Base-by-base conservation (phyloP, 2,797 vertebrate genomes). In the Alectoris magna region DNA sequence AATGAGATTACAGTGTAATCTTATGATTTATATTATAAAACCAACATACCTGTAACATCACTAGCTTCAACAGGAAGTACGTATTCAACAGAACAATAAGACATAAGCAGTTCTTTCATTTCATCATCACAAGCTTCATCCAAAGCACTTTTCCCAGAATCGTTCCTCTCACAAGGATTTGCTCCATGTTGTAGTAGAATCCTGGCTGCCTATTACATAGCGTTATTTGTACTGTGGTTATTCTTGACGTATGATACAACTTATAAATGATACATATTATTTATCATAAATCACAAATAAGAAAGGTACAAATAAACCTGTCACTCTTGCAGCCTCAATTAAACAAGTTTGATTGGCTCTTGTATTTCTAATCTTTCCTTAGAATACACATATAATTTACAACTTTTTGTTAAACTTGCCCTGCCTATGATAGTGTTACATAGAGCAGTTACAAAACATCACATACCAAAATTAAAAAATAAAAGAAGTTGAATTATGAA, bases 171-270 rank as follows among this genome's bases (percentile, higher is more conserved):
- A 88, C 80, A 93, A 44, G 97, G 96, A 70, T 98, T 97, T 31
- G 98, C 98, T 88, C 98, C 98, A 92, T 97, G 94, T 76, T 98
- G 95, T 46, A 99, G 97, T 26, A 99, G 98, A 94, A 98, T 96
- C 84, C 96, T 97, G 91, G 90, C 98, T 62, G 97, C 97, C 99
- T 99, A 79, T 29, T 94, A 96, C 3, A 22, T 16, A 93, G 66
- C 74, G 74, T 46, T 84, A 84, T 84, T 56, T 63, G 55, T 55
- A 86, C 3, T 27, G 36, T 48, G 16, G 4, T 79, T 60, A 62
- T 81, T 84, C 21, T 43, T 86, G 10, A 43, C 67, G 27, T 24
- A 16, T 0, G 62, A 36, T 18, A 76, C 6, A 64, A 84, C 53
- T 55, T 55, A 29, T 53, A 29, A 53, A 53, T 53, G 49, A 31